Evolutionary conservation across 1,140 invertebrate species (phyloP), one percentile per base, ranked within the genome.

Genomic region (Theocolax elegans): DNA sequence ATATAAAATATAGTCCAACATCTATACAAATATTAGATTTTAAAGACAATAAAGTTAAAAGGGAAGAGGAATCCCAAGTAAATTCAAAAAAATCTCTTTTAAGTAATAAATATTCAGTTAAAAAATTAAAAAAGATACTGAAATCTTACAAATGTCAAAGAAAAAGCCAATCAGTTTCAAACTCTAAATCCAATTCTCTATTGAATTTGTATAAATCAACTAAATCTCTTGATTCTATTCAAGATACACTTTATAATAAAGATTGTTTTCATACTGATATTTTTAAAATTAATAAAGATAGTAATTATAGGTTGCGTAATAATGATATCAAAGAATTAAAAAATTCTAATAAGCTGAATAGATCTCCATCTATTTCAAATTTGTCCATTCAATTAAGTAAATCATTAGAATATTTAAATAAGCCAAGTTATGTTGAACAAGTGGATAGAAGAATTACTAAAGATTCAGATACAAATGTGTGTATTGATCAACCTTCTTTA

Each of bases 31-130:
- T 46, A 27, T 77, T 81, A 42, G 87, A 87, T 74, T 77, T 86
- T 4, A 87, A 84, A 74, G 87, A n/a, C n/a, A 87, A 75, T 89
- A 86, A 87, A 88, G 87, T 67, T 76, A 10, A 83, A 83, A 70
- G 54, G 54, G 23, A 78, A 81, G 12, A 85, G 82, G 81, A 75
- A 79, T 19, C 71, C 68, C 60, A 53, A 76, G 8, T 44, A 35
- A 58, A 54, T 53, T 46, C 27, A 21, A 77, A 73, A 59, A 75
- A 27, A 59, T 17, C 31, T 54, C 53, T 53, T 65, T 15, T 44
- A 0, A 72, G 76, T 44, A n/a, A n/a, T n/a, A n/a, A n/a, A n/a
- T n/a, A n/a, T n/a, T 75, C 70, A 12, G 27, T 25, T 13, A 74
- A 44, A 12, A 79, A 74, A 66, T 59, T 21, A 75, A 63, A 65